phyloP scores from a whole-genome alignment of 2,888 invertebrate genomes.

The Psylliodes chrysocephalus region DNA sequence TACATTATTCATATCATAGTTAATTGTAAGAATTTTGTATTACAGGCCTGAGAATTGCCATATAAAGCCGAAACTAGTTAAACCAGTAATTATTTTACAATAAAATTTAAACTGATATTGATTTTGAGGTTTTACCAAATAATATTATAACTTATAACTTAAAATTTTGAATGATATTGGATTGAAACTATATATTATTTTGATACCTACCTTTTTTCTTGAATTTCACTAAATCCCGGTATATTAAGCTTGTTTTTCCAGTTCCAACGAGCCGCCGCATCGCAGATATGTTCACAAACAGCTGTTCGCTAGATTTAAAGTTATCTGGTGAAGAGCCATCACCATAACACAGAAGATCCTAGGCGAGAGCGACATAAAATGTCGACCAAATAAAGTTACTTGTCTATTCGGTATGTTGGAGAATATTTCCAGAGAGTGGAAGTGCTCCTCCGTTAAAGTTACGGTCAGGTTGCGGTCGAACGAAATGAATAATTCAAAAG shows the following conservation, averaged over 20 bases:
- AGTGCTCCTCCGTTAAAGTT: slow-evolving; percentile 52
- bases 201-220: too few species aligned
- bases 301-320: slow-evolving; percentile 38
- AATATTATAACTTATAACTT: too few species aligned
- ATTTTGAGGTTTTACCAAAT: too few species aligned
- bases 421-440: slow-evolving; percentile 55
- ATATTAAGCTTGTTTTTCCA: background rate
- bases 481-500: slow-evolving; percentile 58
- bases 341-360: slow-evolving; percentile 34
- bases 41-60: too few species aligned
- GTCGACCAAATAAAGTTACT: slow-evolving; percentile 51
- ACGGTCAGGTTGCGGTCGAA: slow-evolving; percentile 56
- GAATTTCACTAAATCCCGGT: background rate
- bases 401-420: slow-evolving; percentile 47
- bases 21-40: too few species aligned
- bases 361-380: slow-evolving; percentile 45
- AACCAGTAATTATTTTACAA: too few species aligned
- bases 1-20: too few species aligned
- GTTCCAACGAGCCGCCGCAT: slow-evolving; percentile 4
- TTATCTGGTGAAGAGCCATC: slow-evolving; percentile 31
- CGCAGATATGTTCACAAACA: slow-evolving; percentile 26
- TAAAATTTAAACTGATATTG: too few species aligned
- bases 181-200: too few species aligned
- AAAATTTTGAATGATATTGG: too few species aligned
- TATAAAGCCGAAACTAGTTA: too few species aligned